Conservation (phyloP, 2,797 vertebrate genomes). For the Pteropus rufus region DNA sequence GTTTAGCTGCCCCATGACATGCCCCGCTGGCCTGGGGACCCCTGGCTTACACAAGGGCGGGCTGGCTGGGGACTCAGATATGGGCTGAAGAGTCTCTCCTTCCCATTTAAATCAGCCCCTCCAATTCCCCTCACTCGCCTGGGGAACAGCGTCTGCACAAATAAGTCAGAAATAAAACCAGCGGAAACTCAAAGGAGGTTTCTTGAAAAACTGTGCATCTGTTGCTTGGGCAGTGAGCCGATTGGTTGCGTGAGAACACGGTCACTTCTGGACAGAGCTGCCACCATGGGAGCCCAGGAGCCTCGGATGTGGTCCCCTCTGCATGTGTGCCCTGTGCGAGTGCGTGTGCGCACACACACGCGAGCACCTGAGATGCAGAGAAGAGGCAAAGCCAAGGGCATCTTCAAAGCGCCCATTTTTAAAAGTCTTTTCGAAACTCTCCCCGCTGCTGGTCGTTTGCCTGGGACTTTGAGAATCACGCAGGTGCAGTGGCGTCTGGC, state of each 20-base stretch:
- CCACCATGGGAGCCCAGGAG: fast-evolving
- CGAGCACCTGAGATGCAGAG: neutral
- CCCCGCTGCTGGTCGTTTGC: fast-evolving
- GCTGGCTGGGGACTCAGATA: neutral
- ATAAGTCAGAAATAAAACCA: neutral
- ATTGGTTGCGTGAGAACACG: neutral
- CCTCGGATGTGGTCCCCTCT: fast-evolving
- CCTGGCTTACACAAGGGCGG: neutral
- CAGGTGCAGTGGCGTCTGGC: fast-evolving
- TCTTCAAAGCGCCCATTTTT: neutral
- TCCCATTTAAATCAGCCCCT: neutral
- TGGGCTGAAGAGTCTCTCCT: neutral
- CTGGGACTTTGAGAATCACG: neutral
- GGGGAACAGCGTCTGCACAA: neutral
- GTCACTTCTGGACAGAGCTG: neutral
- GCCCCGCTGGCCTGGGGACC: neutral
- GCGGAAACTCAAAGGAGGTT: neutral
- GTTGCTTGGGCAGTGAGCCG: fast-evolving
- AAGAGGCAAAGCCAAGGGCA: neutral
- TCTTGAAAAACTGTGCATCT: neutral
- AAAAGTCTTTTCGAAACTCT: neutral
- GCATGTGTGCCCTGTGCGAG: fast-evolving
- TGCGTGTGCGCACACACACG: fast-evolving
- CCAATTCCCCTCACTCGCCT: no score
- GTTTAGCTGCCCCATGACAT: neutral